Evolutionary conservation across 2,113 vertebrate genomes (phyloP).

Genomic region (Neoarius graeffei): DNA sequence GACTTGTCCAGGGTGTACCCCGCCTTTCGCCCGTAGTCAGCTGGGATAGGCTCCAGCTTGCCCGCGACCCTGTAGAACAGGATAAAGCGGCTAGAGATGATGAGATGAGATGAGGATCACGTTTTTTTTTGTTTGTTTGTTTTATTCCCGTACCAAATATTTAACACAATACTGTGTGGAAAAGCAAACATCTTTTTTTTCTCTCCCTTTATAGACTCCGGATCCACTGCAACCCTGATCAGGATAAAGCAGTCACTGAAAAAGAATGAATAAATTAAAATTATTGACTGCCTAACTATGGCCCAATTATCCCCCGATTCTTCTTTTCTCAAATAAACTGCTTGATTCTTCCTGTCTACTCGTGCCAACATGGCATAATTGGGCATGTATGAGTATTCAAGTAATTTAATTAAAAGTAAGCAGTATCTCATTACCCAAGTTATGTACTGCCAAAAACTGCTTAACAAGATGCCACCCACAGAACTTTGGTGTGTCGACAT

Average conservation of each 20-base stretch:
- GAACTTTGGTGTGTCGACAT: conserved; percentile 32
- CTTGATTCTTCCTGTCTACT: conserved; percentile 16
- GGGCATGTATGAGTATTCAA: conserved; percentile 3
- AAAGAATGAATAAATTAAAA: conserved; percentile 21
- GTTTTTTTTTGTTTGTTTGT: no score
- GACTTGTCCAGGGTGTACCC: no score
- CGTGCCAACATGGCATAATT: conserved; percentile 30
- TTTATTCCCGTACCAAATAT: no score
- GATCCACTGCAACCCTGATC: neutral
- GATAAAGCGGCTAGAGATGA: no score
- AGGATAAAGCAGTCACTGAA: neutral
- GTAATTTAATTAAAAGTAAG: conserved; percentile 42
- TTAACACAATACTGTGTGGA: no score
- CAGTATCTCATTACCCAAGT: conserved; percentile 24
- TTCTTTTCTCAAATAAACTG: conserved; percentile 32
- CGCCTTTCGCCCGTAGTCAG: no score
- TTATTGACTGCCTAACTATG: conserved; percentile 4
- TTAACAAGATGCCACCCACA: conserved; percentile 37
- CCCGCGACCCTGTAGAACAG: no score
- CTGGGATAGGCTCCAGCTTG: no score
- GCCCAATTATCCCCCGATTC: conserved; percentile 3
- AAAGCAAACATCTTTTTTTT: no score
- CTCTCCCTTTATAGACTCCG: neutral
- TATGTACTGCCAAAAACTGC: conserved; percentile 30
- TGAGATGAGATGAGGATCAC: no score